Percentiles rank a stretch among this genome's conserved stretches.
These are phyloP conservation scores for Chymomyza fuscimana DNA, from an alignment of 2,888 invertebrate species.

Conservation along the genomic window DNA sequence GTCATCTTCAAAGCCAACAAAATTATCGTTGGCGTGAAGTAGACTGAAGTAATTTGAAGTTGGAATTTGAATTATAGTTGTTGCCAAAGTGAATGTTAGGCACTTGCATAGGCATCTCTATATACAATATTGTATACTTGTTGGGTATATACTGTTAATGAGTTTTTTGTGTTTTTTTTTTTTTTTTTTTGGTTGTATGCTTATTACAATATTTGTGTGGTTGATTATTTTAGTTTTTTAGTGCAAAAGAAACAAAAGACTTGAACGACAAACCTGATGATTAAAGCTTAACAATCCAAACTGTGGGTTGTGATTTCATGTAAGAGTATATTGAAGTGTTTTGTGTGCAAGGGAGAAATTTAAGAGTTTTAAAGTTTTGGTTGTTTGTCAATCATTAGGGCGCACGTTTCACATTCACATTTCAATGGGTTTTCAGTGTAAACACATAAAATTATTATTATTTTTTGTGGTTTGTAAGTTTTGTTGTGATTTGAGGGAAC, in stretches of 20 bases:
- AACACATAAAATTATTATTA: constrained; percentile 13
- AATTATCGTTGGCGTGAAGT: constrained; percentile 16
- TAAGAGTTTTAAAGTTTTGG: constrained; percentile 22
- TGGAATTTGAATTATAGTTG: constrained; percentile 29
- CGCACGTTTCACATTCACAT: background rate
- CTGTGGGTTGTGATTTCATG: constrained; percentile 62
- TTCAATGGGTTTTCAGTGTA: constrained; percentile 5
- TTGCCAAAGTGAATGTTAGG: constrained; percentile 55
- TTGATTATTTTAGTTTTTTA: constrained; percentile 24
- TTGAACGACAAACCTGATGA: constrained; percentile 79
- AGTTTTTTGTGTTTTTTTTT: constrained; percentile 23
- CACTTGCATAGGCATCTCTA: constrained; percentile 7
- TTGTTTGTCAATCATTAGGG: constrained; percentile 35
- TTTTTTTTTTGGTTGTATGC: background rate
- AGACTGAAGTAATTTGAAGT: constrained; percentile 7
- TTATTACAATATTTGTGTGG: constrained; percentile 14
- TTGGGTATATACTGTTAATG: constrained; percentile 20
- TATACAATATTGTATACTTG: no score
- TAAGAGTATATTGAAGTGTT: constrained; percentile 38
- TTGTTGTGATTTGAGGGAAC: constrained; percentile 35
- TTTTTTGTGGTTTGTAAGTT: constrained; percentile 30
- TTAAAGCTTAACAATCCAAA: constrained; percentile 79
- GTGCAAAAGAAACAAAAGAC: constrained; percentile 74
- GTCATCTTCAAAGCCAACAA: constrained; percentile 27
- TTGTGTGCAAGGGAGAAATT: constrained; percentile 26